Evolutionary conservation across 2,113 vertebrate species (phyloP).

Genomic region (Lampris megalopsis): DNA sequence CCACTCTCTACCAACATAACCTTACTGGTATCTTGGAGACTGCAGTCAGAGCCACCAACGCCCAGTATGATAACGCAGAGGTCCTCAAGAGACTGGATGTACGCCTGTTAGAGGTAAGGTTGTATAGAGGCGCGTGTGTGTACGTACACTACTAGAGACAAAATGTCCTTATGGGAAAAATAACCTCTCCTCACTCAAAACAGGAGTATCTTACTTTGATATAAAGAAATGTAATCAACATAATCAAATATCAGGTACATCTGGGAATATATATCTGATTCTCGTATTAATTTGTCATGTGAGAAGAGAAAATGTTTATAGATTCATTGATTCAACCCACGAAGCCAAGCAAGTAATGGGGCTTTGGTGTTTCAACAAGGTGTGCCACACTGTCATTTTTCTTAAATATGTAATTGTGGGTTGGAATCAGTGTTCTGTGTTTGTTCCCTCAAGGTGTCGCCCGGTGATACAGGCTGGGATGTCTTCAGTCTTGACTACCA

Average conservation of each 20-base stretch:
- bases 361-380: no score
- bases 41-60: conserved; percentile 94
- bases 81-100: conserved; percentile 95
- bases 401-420: background rate
- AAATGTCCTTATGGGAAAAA: no score
- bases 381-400: no score
- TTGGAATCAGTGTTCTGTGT: background rate
- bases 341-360: no score
- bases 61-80: conserved; percentile 96
- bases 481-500: conserved; percentile 99
- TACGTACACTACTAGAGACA: background rate
- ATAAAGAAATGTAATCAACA: no score
- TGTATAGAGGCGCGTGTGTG: background rate
- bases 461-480: conserved; percentile 98
- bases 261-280: no score
- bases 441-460: conserved; percentile 87
- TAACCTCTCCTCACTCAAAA: no score
- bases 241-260: no score
- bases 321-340: no score
- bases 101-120: conserved; percentile 91
- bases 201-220: no score
- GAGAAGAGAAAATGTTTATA: no score
- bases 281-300: no score
- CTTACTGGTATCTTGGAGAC: conserved; percentile 97
- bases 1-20: conserved; percentile 97